Percentiles rank a stretch among this genome's conserved stretches.
These are phyloP conservation scores for Steatornis caripensis DNA, from an alignment of 2,113 vertebrate species.

Conservation along the genomic window DNA sequence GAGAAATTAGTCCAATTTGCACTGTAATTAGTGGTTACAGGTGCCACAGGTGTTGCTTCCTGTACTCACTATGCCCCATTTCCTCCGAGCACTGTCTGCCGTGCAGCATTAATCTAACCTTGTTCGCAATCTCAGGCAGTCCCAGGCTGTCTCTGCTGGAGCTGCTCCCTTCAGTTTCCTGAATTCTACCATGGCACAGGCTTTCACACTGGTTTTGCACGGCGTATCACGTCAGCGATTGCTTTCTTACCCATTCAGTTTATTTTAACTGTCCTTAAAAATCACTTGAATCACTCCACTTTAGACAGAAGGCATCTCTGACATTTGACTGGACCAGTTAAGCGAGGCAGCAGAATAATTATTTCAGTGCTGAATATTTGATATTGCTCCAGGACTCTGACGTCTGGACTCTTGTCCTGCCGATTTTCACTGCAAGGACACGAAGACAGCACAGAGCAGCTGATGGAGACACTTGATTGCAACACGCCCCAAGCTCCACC, in stretches of 20 bases:
- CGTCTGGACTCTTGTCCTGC: neutral
- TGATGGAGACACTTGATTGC: neutral
- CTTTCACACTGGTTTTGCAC: neutral
- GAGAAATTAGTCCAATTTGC: neutral
- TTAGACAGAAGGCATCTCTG: neutral
- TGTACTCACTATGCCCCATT: neutral
- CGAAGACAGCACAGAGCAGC: neutral
- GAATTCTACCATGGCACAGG: neutral
- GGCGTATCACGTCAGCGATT: neutral
- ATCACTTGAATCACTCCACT: neutral
- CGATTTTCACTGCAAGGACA: neutral
- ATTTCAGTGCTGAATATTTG: neutral
- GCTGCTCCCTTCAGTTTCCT: neutral
- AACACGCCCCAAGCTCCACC: neutral
- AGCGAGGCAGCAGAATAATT: neutral
- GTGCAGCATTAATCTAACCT: neutral
- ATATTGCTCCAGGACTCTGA: neutral
- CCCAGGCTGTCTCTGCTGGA: neutral
- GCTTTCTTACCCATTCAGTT: neutral
- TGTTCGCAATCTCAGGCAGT: neutral
- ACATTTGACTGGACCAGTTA: neutral
- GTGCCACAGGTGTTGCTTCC: conserved; percentile 4
- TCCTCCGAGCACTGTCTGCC: neutral
- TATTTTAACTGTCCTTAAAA: neutral
- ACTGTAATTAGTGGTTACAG: neutral